These are phyloP conservation scores for Eristalinus aeneus DNA, from an alignment of 2,888 invertebrate species.

Conservation along the genomic window DNA sequence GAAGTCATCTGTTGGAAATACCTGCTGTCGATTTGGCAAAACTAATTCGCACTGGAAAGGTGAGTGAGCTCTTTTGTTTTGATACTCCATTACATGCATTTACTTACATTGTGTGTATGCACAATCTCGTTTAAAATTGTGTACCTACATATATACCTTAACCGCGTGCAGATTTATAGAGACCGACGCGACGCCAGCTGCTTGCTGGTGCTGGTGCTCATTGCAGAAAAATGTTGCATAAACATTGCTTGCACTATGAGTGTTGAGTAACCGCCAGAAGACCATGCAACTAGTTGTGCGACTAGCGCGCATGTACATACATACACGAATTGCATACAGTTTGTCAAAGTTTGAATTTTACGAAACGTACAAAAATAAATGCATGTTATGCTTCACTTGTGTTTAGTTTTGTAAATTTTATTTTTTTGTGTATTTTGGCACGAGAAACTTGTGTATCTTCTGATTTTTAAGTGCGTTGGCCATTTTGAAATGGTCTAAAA, in stretches of 20 bases:
- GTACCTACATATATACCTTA: background rate
- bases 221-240: slow-evolving; percentile 65
- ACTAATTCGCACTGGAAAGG: slow-evolving; percentile 88
- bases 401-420: too few species aligned
- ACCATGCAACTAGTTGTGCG: slow-evolving; percentile 53
- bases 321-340: background rate
- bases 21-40: slow-evolving; percentile 86
- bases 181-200: slow-evolving; percentile 28
- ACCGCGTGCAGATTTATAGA: slow-evolving; percentile 10
- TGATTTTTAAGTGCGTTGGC: too few species aligned
- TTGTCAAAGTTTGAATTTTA: background rate
- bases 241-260: slow-evolving; percentile 44
- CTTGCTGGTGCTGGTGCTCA: slow-evolving; percentile 28
- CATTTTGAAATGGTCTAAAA: too few species aligned
- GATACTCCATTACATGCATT: background rate
- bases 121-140: background rate
- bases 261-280: slow-evolving; percentile 54
- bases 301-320: slow-evolving; percentile 10
- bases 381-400: background rate
- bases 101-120: background rate
- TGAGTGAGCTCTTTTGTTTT: slow-evolving; percentile 76
- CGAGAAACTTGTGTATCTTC: too few species aligned
- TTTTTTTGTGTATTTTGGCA: too few species aligned
- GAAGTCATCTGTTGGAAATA: slow-evolving; percentile 85
- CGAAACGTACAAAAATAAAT: background rate